Evolutionary conservation across 2,113 vertebrate genomes (phyloP).

Genomic region (Gavia stellata): DNA sequence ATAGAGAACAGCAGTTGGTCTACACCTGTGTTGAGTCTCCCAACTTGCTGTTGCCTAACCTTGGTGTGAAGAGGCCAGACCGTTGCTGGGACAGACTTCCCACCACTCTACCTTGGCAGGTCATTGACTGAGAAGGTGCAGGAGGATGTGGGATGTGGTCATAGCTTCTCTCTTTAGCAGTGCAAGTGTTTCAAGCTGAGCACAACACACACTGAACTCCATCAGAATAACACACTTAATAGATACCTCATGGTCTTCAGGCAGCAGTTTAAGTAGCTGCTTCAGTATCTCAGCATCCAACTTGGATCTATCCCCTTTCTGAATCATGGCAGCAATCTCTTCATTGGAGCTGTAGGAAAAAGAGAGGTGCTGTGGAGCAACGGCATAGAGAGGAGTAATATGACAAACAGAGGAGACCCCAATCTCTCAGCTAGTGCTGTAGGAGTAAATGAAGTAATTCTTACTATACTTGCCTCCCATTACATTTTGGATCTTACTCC

Average conservation of each 20-base stretch:
- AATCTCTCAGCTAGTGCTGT: neutral
- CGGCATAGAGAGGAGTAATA: accelerated
- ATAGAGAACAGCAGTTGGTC: neutral
- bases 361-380: neutral
- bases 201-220: neutral
- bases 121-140: neutral
- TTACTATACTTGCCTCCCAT: neutral
- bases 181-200: neutral
- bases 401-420: neutral
- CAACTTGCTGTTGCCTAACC: accelerated
- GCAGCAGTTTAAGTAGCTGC: constrained; percentile 90
- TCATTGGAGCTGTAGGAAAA: constrained; percentile 76
- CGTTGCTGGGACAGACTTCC: neutral
- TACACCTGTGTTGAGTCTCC: neutral
- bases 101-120: neutral
- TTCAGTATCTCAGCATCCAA: constrained; percentile 86
- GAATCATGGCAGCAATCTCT: constrained; percentile 83
- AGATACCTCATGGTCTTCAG: constrained; percentile 87
- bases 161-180: neutral
- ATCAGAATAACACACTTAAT: neutral
- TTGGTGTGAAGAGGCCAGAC: neutral
- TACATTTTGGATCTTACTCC: neutral
- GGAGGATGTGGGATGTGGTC: neutral
- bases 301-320: constrained; percentile 77
- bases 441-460: neutral